phyloP scores from a whole-genome alignment of 1,140 invertebrate species.

The Lepeophtheirus salmonis region DNA sequence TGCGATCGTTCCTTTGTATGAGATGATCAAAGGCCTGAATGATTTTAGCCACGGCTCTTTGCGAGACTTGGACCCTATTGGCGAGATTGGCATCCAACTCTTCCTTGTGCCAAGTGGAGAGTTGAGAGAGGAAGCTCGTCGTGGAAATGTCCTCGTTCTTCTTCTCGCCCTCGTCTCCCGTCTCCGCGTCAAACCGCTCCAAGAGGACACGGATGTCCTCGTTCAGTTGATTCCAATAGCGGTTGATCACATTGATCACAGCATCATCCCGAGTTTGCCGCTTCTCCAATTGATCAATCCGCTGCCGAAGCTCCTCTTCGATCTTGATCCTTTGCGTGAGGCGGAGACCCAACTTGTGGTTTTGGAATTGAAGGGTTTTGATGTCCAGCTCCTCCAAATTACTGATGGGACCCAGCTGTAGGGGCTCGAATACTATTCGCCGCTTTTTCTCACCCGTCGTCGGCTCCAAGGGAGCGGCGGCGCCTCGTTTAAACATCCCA shows the following conservation, averaged over 20 bases:
- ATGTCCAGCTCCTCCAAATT: constrained; percentile 92
- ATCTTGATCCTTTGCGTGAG: constrained; percentile 72
- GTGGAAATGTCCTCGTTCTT: constrained; percentile 87
- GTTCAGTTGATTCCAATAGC: constrained; percentile 94
- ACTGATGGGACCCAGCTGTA: constrained; percentile 73
- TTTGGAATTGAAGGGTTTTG: constrained; percentile 88
- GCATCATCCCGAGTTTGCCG: constrained; percentile 93
- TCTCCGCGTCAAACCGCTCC: constrained; percentile 90
- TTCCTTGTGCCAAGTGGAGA: constrained; percentile 96
- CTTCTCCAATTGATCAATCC: constrained; percentile 92
- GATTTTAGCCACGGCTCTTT: constrained; percentile 81
- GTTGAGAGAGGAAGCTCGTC: constrained; percentile 79
- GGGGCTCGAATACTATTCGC: constrained; percentile 69
- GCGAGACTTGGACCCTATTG: constrained; percentile 50
- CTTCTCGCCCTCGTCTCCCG: constrained; percentile 53
- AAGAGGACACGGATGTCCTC: constrained; percentile 85
- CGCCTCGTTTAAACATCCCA: constrained; percentile 4
- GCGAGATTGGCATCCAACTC: constrained; percentile 87
- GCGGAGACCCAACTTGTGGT: constrained; percentile 37
- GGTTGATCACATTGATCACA: constrained; percentile 88
- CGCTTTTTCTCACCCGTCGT: constrained; percentile 40
- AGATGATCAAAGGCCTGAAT: constrained; percentile 81
- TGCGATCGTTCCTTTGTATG: constrained; percentile 79
- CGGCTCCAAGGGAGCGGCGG: background rate
- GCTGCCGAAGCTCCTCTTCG: constrained; percentile 66